These are phyloP conservation scores for Cheilosia grossa DNA, from an alignment of 2,888 invertebrate species.

Conservation along the genomic window DNA sequence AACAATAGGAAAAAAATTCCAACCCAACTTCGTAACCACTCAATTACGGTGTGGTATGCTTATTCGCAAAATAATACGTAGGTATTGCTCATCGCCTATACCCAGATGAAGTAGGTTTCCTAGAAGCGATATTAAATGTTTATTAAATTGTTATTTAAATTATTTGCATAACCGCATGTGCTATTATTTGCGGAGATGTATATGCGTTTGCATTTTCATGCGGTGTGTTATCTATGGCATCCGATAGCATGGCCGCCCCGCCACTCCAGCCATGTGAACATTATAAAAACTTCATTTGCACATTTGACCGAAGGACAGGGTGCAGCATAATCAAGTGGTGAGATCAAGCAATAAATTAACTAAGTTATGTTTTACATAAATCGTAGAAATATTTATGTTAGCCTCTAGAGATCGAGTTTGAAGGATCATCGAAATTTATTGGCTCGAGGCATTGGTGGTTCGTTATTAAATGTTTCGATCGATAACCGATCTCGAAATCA, in stretches of 20 bases:
- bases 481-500: no score
- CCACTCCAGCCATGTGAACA: constrained; percentile 2
- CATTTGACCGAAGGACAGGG: constrained; percentile 56
- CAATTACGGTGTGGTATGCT: constrained; percentile 5
- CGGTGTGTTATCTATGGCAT: constrained; percentile 38
- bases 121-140: constrained; percentile 59
- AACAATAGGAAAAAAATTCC: constrained; percentile 1
- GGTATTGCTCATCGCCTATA: neutral
- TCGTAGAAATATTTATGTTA: neutral
- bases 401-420: neutral
- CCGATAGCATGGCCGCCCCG: constrained; percentile 33
- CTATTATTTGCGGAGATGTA: neutral
- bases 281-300: constrained; percentile 41
- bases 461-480: no score
- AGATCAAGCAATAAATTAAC: constrained; percentile 6
- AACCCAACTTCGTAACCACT: constrained; percentile 46
- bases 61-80: constrained; percentile 20
- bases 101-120: constrained; percentile 26
- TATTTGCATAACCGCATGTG: constrained; percentile 40
- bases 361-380: neutral
- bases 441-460: neutral
- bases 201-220: constrained; percentile 9
- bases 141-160: constrained; percentile 63
- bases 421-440: constrained; percentile 15
- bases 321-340: constrained; percentile 43